phyloP scores from a whole-genome alignment of 2,113 vertebrate species.

The Podilymbus podiceps region DNA sequence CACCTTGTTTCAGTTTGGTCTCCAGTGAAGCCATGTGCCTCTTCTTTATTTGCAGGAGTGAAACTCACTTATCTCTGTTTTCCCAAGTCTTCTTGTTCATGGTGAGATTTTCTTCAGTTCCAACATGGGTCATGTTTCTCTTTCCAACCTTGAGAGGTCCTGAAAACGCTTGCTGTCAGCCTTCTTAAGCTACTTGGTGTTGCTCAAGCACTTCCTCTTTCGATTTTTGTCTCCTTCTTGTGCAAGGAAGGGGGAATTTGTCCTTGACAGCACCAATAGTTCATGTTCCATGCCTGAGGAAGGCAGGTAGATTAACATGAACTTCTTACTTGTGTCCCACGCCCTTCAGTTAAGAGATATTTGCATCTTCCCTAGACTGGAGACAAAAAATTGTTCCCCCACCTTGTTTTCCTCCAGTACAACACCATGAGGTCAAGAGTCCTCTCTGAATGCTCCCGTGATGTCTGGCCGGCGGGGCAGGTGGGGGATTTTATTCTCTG shows the following conservation, averaged over 20 bases:
- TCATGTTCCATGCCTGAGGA: neutral
- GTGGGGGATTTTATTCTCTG: neutral
- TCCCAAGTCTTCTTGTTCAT: neutral
- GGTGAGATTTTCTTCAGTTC: neutral
- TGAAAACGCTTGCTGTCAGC: neutral
- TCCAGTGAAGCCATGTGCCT: neutral
- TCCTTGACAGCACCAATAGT: neutral
- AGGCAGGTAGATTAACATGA: neutral
- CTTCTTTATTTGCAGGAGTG: neutral
- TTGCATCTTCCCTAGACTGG: neutral
- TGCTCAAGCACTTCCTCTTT: neutral
- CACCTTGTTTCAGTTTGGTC: neutral
- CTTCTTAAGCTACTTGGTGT: neutral
- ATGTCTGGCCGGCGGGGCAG: neutral
- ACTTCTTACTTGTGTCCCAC: neutral
- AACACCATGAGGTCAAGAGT: neutral
- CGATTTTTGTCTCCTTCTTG: neutral
- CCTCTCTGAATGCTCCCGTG: neutral
- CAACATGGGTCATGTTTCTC: neutral
- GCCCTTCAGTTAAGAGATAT: neutral
- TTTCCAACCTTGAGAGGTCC: neutral
- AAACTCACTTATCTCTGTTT: neutral
- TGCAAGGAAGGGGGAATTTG: neutral
- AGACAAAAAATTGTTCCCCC: neutral
- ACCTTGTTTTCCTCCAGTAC: neutral